Conservation (phyloP, 2,113 vertebrate genomes). For the Spea bombifrons region DNA sequence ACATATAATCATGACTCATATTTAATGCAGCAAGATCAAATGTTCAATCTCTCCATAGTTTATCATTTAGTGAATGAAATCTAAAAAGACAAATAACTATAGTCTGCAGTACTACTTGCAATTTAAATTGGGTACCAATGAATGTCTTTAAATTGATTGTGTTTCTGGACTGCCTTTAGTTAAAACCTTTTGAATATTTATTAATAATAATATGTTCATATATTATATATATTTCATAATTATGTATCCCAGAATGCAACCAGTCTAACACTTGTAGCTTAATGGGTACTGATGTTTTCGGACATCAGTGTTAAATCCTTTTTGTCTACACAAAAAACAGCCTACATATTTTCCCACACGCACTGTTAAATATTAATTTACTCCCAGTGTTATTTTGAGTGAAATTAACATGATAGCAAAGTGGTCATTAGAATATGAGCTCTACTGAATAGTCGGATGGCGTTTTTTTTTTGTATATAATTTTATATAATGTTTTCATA, state of each 20-base stretch:
- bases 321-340: not conserved
- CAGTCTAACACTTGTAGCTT: not conserved
- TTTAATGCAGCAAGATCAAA: no score
- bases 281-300: not conserved
- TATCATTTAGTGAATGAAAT: no score
- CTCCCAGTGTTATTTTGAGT: conserved; percentile 1
- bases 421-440: not conserved
- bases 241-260: not conserved
- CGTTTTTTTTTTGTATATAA: conserved; percentile 1
- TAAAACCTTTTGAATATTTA: no score
- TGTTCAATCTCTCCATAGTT: no score
- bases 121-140: no score
- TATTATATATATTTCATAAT: no score
- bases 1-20: no score
- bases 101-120: no score
- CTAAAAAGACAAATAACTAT: no score
- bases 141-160: no score
- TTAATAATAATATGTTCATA: no score
- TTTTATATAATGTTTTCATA: conserved; percentile 1
- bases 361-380: not conserved
- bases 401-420: not conserved
- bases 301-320: not conserved
- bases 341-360: not conserved
- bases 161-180: no score
- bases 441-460: not conserved